Evolutionary conservation across 2,113 vertebrate genomes (phyloP).

Genomic region (Hymenochirus boettgeri): DNA sequence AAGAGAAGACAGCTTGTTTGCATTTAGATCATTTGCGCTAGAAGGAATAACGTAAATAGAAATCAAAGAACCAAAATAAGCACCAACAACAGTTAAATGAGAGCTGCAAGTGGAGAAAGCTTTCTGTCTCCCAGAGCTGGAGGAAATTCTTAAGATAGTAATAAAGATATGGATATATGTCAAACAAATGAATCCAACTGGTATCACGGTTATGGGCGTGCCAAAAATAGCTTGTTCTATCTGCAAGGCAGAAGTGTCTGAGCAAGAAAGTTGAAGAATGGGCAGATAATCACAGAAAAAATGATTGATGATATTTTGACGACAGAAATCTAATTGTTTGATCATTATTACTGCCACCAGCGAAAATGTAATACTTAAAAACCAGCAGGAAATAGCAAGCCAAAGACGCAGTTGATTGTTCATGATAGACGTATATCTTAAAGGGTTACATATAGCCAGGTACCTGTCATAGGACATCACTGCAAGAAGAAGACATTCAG

Average conservation of each 20-base stretch:
- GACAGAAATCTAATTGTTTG: not conserved
- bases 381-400: not conserved
- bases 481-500: not conserved
- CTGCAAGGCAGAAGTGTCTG: slow-evolving; percentile 1
- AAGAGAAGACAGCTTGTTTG: slow-evolving; percentile 50
- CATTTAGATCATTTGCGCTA: slow-evolving; percentile 45
- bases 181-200: slow-evolving; percentile 42
- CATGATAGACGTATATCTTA: not conserved
- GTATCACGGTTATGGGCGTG: slow-evolving; percentile 39
- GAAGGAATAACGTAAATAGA: slow-evolving; percentile 49
- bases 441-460: not conserved
- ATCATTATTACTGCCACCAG: not conserved
- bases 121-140: slow-evolving; percentile 42
- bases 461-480: slow-evolving; percentile 1
- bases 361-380: not conserved
- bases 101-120: slow-evolving; percentile 54
- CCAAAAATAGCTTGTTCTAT: slow-evolving; percentile 1
- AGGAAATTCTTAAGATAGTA: slow-evolving; percentile 44
- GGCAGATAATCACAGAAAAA: slow-evolving; percentile 26
- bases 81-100: slow-evolving; percentile 45
- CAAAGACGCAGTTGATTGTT: too few species aligned
- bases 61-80: slow-evolving; percentile 51
- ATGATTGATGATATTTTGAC: slow-evolving; percentile 15
- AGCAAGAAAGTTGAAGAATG: slow-evolving; percentile 14
- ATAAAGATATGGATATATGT: slow-evolving; percentile 49